Percentiles rank a stretch among this genome's conserved stretches.
Conservation (phyloP, 2,113 vertebrate species). For the Gobio gobio region DNA sequence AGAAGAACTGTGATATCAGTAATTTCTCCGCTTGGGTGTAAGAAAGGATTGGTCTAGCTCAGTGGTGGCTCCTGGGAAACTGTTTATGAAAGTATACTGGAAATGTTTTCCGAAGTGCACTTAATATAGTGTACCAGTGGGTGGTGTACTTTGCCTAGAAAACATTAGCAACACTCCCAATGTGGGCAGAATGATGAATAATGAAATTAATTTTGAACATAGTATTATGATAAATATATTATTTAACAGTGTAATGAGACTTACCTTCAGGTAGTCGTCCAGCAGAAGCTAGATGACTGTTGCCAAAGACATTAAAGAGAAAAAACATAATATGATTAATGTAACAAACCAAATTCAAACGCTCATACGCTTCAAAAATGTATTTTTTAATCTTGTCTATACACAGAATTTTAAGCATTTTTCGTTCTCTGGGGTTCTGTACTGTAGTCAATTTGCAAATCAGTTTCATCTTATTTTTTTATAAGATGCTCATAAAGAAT, state of each 20-base stretch:
- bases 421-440: background rate
- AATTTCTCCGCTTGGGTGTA: background rate
- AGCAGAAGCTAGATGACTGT: conserved; percentile 71
- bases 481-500: too few relatives aligned
- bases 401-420: background rate
- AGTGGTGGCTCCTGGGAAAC: background rate
- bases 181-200: background rate
- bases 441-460: too few relatives aligned
- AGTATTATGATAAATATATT: conserved; percentile 4
- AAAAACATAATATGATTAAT: background rate
- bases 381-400: background rate
- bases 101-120: background rate
- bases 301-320: conserved; percentile 41
- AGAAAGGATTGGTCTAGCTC: background rate
- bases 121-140: conserved; percentile 24
- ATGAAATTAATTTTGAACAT: background rate
- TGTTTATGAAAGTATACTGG: background rate
- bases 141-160: conserved; percentile 45
- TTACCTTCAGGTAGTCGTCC: conserved; percentile 73
- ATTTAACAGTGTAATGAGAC: conserved; percentile 40
- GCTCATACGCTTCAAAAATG: too few relatives aligned
- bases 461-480: too few relatives aligned
- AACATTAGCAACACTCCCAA: background rate
- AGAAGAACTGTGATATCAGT: background rate
- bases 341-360: conserved; percentile 21